Evolutionary conservation across 1,140 invertebrate species (phyloP), one percentile per base, ranked within the genome.

Genomic region (Sesamia nonagrioides): DNA sequence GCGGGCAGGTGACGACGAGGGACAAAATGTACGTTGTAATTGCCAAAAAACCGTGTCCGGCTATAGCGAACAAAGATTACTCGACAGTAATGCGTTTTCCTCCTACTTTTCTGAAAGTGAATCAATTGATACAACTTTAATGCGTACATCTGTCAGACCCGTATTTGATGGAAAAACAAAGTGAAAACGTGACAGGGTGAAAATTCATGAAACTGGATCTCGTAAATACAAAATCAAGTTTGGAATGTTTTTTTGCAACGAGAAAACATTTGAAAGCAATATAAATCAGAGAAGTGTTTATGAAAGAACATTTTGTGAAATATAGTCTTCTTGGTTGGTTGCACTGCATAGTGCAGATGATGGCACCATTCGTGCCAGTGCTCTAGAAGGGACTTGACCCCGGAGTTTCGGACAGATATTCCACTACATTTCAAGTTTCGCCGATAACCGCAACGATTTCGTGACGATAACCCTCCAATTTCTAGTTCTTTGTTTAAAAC

Each of bases 291-390:
- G 61, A 37, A 66, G 61, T 42, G 37, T 72, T 56, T 56, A 40
- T 56, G 69, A 58, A 37, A 71, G 68, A 15, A 17, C 13, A 21
- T 40, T 37, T 50, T 13, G 54, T 9, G 37, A 27, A 37, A 42
- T 58, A n/a, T 35, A 58, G 54, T 33, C n/a, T 71, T 4, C 27
- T 58, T 21, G 40, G 45, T 52, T 37, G 54, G 66, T 50, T 60
- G 56, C 71, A 74, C 58, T 74, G 77, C 48, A 68, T 54, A 60
- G 42, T 79, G 77, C 48, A 79, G 35, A 73, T 79, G 56, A 79
- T 79, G 71, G 72, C 42, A 15, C 77, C 27, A 74, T 79, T 74
- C 58, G 69, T 66, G 54, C 48, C 77, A 79, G 71, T 56, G 69
- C 17, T 45, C 35, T 7, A 15, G 37, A 1, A 75, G 27, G 17